Percentiles rank a stretch among this genome's conserved stretches.
These are phyloP conservation scores for Peribatodes rhomboidaria DNA, from an alignment of 2,888 invertebrate species.

Conservation along the genomic window DNA sequence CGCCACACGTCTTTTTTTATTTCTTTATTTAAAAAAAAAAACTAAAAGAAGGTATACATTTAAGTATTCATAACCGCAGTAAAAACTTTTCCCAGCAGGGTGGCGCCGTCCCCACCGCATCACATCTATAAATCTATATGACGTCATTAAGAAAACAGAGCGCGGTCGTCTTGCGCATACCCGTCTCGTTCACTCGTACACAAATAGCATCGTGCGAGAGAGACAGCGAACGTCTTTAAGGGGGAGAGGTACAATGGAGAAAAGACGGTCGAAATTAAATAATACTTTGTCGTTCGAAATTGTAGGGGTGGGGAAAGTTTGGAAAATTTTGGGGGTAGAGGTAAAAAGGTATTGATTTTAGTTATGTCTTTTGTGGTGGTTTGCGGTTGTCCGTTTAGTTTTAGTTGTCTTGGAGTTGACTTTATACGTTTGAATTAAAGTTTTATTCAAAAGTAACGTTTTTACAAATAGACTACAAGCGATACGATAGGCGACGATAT, in stretches of 20 bases:
- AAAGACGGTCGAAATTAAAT: conserved; percentile 85
- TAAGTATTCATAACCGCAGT: conserved; percentile 46
- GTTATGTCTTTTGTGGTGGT: conserved; percentile 65
- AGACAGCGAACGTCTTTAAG: conserved; percentile 72
- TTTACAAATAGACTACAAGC: no score
- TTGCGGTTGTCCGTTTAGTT: conserved; percentile 55
- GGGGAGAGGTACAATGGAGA: conserved; percentile 79
- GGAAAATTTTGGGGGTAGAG: conserved; percentile 79
- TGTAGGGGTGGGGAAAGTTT: conserved; percentile 72
- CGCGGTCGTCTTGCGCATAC: conserved; percentile 76
- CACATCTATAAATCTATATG: conserved; percentile 85
- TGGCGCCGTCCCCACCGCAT: conserved; percentile 58
- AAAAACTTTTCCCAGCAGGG: conserved; percentile 71
- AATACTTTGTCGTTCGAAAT: conserved; percentile 86
- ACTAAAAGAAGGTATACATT: conserved; percentile 32
- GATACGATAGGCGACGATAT: no score
- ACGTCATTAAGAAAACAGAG: conserved; percentile 84
- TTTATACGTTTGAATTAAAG: background rate
- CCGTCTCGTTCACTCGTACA: conserved; percentile 66
- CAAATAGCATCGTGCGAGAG: conserved; percentile 59
- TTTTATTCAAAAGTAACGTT: background rate
- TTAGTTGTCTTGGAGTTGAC: conserved; percentile 27
- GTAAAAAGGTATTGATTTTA: conserved; percentile 86
- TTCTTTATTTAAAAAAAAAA: no score
- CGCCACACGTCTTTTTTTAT: no score